These are phyloP conservation scores for Rachycentron canadum DNA, from an alignment of 2,797 vertebrate genomes.

Conservation along the genomic window DNA sequence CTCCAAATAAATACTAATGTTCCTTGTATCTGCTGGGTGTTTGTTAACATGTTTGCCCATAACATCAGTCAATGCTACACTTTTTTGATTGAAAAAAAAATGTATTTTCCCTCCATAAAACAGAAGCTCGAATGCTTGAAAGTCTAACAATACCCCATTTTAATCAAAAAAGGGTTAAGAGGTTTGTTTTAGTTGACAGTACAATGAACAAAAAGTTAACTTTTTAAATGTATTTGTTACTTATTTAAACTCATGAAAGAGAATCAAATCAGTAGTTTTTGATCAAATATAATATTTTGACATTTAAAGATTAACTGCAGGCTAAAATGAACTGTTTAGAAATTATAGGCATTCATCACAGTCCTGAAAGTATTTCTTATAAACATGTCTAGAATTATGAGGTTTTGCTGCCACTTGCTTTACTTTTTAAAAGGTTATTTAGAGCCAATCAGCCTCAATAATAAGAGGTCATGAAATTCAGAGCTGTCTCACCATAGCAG, in stretches of 20 bases:
- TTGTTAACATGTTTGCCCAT: background rate
- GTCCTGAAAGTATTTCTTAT: slow-evolving; percentile 20
- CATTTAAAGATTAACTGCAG: background rate
- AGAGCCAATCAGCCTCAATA: slow-evolving; percentile 34
- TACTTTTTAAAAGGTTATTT: slow-evolving; percentile 50
- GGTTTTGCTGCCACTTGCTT: slow-evolving; percentile 12
- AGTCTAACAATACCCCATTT: background rate
- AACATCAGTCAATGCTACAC: background rate
- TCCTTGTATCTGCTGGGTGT: background rate
- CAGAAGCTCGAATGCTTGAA: background rate
- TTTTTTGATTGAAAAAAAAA: background rate
- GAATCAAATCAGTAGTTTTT: slow-evolving; percentile 11
- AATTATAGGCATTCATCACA: slow-evolving; percentile 15
- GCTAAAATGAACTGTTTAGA: slow-evolving; percentile 18
- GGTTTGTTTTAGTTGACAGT: slow-evolving; percentile 16
- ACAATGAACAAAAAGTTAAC: slow-evolving; percentile 26
- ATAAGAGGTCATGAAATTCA: slow-evolving; percentile 68
- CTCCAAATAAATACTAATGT: background rate
- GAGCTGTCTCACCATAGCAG: slow-evolving; percentile 49
- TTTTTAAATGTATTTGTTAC: background rate
- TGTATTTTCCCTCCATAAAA: background rate
- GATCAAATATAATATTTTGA: slow-evolving; percentile 21
- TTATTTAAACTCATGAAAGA: slow-evolving; percentile 2
- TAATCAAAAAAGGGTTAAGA: slow-evolving; percentile 4
- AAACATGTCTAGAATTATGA: slow-evolving; percentile 30